Conservation (phyloP, 2,113 vertebrate genomes). For the Cyphomyrus discorhynchus region DNA sequence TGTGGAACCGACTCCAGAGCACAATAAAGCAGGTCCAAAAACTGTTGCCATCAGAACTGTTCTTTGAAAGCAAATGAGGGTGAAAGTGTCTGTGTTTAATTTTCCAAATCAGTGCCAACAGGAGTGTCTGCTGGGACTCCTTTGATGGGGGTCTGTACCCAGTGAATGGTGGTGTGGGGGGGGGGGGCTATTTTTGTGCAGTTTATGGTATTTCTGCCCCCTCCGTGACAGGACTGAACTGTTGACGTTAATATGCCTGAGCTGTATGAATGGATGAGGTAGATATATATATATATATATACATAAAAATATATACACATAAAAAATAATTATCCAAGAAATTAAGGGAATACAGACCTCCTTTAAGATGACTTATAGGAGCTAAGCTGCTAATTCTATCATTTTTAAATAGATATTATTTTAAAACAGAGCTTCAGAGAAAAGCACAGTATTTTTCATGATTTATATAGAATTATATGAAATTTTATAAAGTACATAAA, state of each 20-base stretch:
- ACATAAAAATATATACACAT: slow-evolving; percentile 14
- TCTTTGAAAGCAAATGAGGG: slow-evolving; percentile 10
- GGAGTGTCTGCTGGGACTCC: background rate
- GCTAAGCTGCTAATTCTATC: slow-evolving; percentile 55
- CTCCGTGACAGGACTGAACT: background rate
- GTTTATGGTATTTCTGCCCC: background rate
- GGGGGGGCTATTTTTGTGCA: background rate
- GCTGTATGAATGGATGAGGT: slow-evolving; percentile 21
- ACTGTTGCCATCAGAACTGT: background rate
- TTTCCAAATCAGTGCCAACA: slow-evolving; percentile 2
- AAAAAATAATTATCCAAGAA: slow-evolving; percentile 21
- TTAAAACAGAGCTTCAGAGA: slow-evolving; percentile 46
- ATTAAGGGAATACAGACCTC: slow-evolving; percentile 26
- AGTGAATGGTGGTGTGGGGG: background rate
- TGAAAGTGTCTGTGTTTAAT: slow-evolving; percentile 11
- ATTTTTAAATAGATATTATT: slow-evolving; percentile 47
- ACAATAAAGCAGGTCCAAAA: slow-evolving; percentile 15
- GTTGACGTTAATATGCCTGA: slow-evolving; percentile 10
- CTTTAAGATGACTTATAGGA: slow-evolving; percentile 39
- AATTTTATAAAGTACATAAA: slow-evolving; percentile 57
- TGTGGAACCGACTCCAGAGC: slow-evolving; percentile 11
- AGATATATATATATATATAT: slow-evolving; percentile 9
- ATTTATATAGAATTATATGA: slow-evolving; percentile 68
- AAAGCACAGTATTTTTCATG: slow-evolving; percentile 73
- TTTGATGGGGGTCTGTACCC: background rate